These are phyloP conservation scores for Neoitamus cyanurus DNA, from an alignment of 2,888 invertebrate genomes.

Conservation along the genomic window DNA sequence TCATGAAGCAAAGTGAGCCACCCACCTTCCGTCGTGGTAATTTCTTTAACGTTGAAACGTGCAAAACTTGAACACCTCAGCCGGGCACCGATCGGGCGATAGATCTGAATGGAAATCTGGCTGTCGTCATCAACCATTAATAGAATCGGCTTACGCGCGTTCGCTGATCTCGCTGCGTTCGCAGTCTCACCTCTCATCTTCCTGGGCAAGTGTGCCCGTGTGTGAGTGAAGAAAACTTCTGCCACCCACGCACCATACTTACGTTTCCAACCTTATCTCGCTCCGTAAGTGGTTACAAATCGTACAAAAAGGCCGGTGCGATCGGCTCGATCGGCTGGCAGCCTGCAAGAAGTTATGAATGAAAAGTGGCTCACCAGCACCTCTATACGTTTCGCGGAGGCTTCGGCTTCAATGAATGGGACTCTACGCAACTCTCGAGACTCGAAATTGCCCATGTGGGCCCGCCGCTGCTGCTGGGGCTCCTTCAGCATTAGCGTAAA, in stretches of 20 bases:
- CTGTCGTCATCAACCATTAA: constrained; percentile 48
- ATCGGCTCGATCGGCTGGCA: neutral
- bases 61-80: constrained; percentile 41
- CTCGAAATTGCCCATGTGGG: constrained; percentile 25
- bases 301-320: constrained; percentile 17
- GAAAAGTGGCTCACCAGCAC: constrained; percentile 29
- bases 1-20: constrained; percentile 15
- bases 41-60: constrained; percentile 27
- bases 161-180: constrained; percentile 16
- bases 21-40: constrained; percentile 35
- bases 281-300: constrained; percentile 44
- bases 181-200: constrained; percentile 33
- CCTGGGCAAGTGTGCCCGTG: neutral
- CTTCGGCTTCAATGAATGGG: constrained; percentile 22
- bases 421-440: constrained; percentile 11
- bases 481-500: constrained; percentile 39
- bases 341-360: constrained; percentile 20
- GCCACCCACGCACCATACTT: constrained; percentile 35
- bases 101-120: constrained; percentile 38
- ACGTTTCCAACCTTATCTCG: constrained; percentile 34
- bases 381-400: neutral
- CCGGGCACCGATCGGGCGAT: neutral
- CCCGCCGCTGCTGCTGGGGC: neutral
- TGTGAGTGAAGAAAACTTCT: constrained; percentile 13
- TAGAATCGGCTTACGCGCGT: constrained; percentile 26